Conservation (phyloP, 2,113 vertebrate genomes). For the Ciconia boyciana region DNA sequence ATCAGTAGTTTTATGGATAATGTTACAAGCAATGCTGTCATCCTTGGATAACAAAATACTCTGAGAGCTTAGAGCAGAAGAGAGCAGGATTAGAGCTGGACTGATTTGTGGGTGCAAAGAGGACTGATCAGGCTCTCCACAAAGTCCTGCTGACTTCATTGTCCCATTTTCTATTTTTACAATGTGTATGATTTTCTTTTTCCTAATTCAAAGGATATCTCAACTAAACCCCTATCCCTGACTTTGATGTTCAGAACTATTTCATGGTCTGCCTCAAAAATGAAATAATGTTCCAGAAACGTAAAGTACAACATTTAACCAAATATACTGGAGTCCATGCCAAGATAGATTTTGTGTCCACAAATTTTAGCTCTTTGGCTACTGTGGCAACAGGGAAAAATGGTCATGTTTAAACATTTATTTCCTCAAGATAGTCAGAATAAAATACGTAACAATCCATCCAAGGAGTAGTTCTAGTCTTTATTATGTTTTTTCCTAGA, state of each 20-base stretch:
- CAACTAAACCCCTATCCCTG: neutral
- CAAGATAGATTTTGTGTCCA: neutral
- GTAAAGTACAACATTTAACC: neutral
- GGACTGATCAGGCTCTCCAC: neutral
- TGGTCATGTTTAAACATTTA: neutral
- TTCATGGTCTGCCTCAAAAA: neutral
- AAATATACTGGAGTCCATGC: neutral
- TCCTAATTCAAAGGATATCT: neutral
- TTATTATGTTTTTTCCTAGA: neutral
- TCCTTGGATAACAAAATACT: neutral
- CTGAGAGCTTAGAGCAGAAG: neutral
- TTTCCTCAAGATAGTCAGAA: neutral
- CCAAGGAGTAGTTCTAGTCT: neutral
- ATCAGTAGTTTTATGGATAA: neutral
- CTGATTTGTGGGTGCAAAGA: neutral
- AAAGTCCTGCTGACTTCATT: neutral
- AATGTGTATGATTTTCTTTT: neutral
- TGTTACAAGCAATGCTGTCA: neutral
- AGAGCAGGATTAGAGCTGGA: neutral
- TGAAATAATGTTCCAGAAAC: neutral
- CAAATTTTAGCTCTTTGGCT: neutral
- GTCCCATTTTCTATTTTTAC: neutral
- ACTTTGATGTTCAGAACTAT: neutral
- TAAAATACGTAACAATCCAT: neutral
- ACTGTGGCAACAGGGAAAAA: neutral